These are phyloP conservation scores for Myotis brandtii DNA, from an alignment of 2,113 vertebrate genomes.

Conservation along the genomic window DNA sequence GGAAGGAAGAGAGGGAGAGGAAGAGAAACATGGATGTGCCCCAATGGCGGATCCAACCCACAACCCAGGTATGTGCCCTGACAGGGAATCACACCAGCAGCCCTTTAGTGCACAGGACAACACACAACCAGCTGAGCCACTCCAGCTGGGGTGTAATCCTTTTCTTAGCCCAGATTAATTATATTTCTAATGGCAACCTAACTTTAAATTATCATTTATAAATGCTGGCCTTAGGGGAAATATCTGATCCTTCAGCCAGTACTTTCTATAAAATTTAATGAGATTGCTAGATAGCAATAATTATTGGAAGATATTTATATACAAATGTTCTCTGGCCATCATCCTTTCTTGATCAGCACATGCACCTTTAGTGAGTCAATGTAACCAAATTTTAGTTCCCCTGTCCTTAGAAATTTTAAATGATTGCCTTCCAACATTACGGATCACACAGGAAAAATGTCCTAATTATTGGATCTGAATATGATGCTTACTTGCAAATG, in stretches of 20 bases:
- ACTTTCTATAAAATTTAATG: neutral
- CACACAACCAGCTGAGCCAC: neutral
- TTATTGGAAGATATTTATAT: neutral
- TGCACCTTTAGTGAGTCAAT: neutral
- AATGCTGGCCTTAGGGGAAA: neutral
- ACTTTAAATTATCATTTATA: neutral
- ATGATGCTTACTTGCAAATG: neutral
- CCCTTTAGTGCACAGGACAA: neutral
- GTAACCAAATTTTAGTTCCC: neutral
- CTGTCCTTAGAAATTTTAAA: neutral
- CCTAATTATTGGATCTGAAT: neutral
- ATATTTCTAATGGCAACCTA: neutral
- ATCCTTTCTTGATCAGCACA: neutral
- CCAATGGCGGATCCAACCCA: neutral
- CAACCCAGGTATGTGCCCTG: too few species aligned
- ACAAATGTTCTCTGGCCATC: neutral
- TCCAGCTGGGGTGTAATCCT: neutral
- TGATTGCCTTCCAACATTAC: neutral
- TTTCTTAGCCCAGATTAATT: neutral
- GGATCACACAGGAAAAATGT: neutral
- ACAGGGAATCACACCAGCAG: neutral
- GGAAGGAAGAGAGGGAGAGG: neutral
- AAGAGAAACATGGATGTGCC: neutral
- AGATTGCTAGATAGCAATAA: neutral
- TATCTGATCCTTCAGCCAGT: neutral